Percentiles rank a stretch among this genome's conserved stretches.
phyloP scores from a whole-genome alignment of 2,113 vertebrate species.

The Brienomyrus longianalis region DNA sequence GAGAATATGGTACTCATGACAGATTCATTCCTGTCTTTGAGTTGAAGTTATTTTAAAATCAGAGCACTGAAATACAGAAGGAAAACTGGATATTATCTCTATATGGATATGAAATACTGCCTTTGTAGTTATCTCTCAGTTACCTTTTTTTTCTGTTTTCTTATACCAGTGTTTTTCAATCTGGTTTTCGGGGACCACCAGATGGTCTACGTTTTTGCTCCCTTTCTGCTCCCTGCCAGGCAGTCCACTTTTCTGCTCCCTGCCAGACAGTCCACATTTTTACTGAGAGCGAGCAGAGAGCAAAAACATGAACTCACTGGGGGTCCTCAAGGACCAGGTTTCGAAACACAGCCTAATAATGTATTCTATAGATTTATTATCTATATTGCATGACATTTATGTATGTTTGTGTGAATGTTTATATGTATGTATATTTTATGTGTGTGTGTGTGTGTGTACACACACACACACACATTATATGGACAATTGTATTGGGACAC shows the following conservation, averaged over 20 bases:
- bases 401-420: neutral
- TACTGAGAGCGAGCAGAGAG: neutral
- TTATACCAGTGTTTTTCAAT: neutral
- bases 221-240: neutral
- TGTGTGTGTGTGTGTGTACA: neutral
- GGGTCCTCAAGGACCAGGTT: neutral
- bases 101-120: neutral
- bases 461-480: neutral
- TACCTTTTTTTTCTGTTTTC: neutral
- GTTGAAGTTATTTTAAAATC: conserved; percentile 6
- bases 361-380: neutral
- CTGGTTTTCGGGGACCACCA: neutral
- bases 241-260: neutral
- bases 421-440: neutral
- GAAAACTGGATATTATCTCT: neutral
- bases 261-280: neutral
- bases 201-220: neutral
- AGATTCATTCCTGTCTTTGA: conserved; percentile 5
- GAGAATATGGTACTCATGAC: neutral
- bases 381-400: neutral
- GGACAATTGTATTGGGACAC: neutral
- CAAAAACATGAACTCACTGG: neutral
- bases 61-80: neutral
- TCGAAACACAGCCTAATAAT: neutral
- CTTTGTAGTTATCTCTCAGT: neutral